Base-by-base conservation (phyloP, 2,113 vertebrate genomes). In the Toxotes chatareus region DNA sequence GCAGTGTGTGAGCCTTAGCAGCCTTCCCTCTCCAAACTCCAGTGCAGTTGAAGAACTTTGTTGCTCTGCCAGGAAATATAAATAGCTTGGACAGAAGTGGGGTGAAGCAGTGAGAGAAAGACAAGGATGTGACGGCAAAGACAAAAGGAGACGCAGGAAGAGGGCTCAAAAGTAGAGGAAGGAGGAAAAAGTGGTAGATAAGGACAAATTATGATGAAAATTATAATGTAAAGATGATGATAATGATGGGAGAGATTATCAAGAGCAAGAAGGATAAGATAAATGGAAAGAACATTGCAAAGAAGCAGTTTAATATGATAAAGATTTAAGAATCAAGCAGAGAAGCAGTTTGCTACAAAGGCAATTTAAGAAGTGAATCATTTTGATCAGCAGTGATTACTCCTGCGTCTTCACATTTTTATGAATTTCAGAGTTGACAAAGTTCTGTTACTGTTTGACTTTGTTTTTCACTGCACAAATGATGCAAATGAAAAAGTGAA, bases 181-280 rank as follows among this genome's bases (percentile, higher is more conserved):
- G 13, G 55, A 34, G 55, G 3, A 16, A 72, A 38, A 46, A 76
- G 31, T 63, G 16, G 32, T 1, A 66, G 68, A 86, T 72, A 46
- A 86, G 44, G 53, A 64, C 12, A 73, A 85, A 75, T 38, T 42
- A 10, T 62, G 71, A 76, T 31, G 80, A 55, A 40, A 75, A 62
- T 80, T 4, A 83, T 67, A 6, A 1, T n/a, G 82, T 68, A 8
- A 40, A 76, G 78, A 87, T 70, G 57, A 46, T 59, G 75, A 71
- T 79, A 70, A 84, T 75, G 76, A 88, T 81, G 73, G 77, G 61
- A 60, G 23, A 49, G 76, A 81, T 86, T 70, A 86, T 69, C 19
- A 27, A 57, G 34, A 38, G 27, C 6, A 53, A 8, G 36, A 62
- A 5, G 47, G 55, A 77, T n/a, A 21, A 72, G 82, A 90, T 85